Conservation (phyloP, 2,888 invertebrate genomes). For the Nomada hirtipes region DNA sequence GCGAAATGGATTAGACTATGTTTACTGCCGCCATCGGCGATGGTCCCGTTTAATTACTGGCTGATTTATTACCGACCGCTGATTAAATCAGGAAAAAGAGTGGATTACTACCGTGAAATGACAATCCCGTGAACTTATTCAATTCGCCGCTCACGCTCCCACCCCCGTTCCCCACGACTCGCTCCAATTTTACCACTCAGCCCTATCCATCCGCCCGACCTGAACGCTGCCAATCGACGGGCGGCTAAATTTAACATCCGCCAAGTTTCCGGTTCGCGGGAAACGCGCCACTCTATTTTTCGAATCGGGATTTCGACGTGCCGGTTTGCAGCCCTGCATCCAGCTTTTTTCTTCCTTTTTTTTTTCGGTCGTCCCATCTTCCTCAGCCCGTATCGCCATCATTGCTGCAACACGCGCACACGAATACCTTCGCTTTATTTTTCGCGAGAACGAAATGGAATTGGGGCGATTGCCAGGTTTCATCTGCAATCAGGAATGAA, state of each 20-base stretch:
- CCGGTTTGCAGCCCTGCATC: constrained; percentile 33
- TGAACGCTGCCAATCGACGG: constrained; percentile 30
- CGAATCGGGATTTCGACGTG: constrained; percentile 42
- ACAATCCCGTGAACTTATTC: constrained; percentile 47
- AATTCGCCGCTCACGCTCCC: constrained; percentile 24
- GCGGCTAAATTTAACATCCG: constrained; percentile 48
- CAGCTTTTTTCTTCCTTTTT: neutral
- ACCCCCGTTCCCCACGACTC: neutral
- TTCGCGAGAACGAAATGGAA: constrained; percentile 40
- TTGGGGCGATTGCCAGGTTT: constrained; percentile 46
- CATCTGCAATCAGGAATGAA: constrained; percentile 35
- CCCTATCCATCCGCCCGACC: neutral
- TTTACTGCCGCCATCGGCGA: constrained; percentile 70
- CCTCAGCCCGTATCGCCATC: neutral
- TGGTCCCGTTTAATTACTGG: constrained; percentile 79
- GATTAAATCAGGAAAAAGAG: constrained; percentile 61
- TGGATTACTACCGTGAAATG: constrained; percentile 60
- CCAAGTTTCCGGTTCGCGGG: constrained; percentile 53
- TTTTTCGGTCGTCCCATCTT: neutral
- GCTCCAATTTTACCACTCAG: neutral
- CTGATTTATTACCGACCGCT: constrained; percentile 75
- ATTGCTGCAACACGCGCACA: neutral
- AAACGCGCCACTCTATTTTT: constrained; percentile 46
- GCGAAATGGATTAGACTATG: constrained; percentile 79
- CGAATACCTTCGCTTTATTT: constrained; percentile 13